Evolutionary conservation across 2,113 vertebrate species (phyloP), one percentile per base, ranked within the genome.

Genomic region (Silurus glanis): DNA sequence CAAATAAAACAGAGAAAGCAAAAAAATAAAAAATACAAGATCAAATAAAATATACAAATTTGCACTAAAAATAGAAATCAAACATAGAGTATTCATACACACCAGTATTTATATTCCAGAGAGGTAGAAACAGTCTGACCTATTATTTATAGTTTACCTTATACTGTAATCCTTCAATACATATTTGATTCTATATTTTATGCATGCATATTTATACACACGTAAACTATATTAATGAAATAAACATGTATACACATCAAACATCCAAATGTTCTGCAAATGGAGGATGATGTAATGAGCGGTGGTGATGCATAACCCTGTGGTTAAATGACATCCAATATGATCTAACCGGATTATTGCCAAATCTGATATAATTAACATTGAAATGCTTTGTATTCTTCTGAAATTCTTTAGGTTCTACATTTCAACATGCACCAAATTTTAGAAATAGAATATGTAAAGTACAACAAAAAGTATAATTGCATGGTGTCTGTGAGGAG

Each of bases 261-360:
- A 53, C 9, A 23, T 49, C 49, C 17, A 75, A 6, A 76, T 21
- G 12, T 14, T 49, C 19, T 69, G 49, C 25, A 55, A 62, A 45
- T 21, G 66, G 45, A 82, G 3, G 21, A 17, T 86, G 59, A 55
- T 79, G 83, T 28, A 84, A 76, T 84, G 10, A 62, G 45, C 25
- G 67, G 59, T 17, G 47, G 5, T 37, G 47, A 72, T 74, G 47
- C n/a, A 86, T 45, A 80, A 51, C 49, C 16, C 5, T 53, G 72
- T 16, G 47, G 56, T 25, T 62, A 51, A 16, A 51, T 55, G 23
- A 14, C 12, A 55, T 76, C 74, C 23, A 25, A 14, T 16, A 19
- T 59, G 19, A 58, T 80, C 25, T 19, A 12, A 16, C 37, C 25
- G 19, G 25, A 58, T 9, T 79, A 37, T 10, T 56, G n/a, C 75